Evolutionary conservation across 92 coral and sea anemone species (phyloP).

Genomic region (Parazoanthus atlanticus): DNA sequence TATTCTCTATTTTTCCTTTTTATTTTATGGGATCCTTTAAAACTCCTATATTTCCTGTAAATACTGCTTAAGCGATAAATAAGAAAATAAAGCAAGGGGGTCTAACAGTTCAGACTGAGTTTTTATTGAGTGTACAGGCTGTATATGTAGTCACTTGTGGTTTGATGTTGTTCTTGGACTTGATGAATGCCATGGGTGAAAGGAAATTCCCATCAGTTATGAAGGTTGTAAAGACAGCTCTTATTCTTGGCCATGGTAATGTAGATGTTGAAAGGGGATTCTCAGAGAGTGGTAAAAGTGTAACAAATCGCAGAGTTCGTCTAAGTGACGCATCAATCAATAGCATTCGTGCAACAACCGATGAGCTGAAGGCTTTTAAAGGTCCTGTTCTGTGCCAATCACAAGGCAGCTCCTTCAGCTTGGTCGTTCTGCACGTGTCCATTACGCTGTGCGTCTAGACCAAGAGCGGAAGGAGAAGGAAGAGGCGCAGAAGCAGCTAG

Average conservation of each 20-base stretch:
- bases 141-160: no score
- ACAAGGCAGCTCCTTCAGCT: constrained; percentile 52
- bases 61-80: no score
- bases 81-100: no score
- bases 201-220: constrained; percentile 21
- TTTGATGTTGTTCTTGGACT: background rate
- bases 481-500: constrained; percentile 41
- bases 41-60: no score
- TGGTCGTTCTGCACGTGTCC: constrained; percentile 46
- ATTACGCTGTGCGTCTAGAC: constrained; percentile 40
- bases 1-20: no score
- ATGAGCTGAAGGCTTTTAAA: no score
- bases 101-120: no score
- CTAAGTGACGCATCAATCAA: no score
- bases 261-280: constrained; percentile 55
- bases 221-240: constrained; percentile 40
- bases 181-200: constrained; percentile 49
- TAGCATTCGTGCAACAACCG: constrained; percentile 47
- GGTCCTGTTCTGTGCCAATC: constrained; percentile 57
- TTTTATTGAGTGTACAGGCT: no score
- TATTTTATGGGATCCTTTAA: no score
- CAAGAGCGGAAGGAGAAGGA: constrained; percentile 44
- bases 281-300: constrained; percentile 51
- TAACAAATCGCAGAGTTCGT: no score
- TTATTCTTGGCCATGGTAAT: constrained; percentile 51